These are phyloP conservation scores for Cisticola juncidis DNA, from an alignment of 2,113 vertebrate species.

Conservation along the genomic window DNA sequence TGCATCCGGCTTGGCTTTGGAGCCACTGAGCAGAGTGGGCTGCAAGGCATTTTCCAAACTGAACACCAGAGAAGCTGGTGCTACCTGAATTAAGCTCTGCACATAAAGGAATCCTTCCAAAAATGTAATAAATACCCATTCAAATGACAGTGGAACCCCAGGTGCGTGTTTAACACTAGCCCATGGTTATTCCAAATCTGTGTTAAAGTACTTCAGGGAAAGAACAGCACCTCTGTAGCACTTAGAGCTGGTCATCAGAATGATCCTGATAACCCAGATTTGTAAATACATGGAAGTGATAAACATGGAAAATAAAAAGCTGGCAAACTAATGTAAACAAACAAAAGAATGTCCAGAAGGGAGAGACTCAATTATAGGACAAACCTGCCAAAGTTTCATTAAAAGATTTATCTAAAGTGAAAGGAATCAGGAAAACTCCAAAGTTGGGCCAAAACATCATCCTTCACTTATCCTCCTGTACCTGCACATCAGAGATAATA, in stretches of 20 bases:
- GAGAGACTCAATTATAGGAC: background rate
- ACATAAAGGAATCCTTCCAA: background rate
- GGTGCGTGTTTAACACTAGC: background rate
- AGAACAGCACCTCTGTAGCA: background rate
- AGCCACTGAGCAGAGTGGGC: background rate
- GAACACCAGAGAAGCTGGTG: background rate
- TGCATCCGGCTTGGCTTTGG: background rate
- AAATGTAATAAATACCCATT: background rate
- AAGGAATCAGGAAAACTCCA: background rate
- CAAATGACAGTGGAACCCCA: background rate
- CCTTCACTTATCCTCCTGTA: background rate
- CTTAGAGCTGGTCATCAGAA: background rate
- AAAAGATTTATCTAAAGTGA: background rate
- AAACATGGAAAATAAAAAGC: background rate
- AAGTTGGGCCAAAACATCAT: background rate
- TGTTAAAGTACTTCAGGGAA: background rate
- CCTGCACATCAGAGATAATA: constrained; percentile 10
- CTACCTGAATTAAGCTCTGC: background rate
- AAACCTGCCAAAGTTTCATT: background rate
- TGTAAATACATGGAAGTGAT: background rate
- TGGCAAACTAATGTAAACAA: background rate
- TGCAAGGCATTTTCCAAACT: background rate
- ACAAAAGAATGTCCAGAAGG: background rate
- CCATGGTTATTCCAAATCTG: background rate
- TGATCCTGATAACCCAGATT: background rate